Conservation (phyloP, 2,797 vertebrate species). For the Ctenopoma kingsleyae region DNA sequence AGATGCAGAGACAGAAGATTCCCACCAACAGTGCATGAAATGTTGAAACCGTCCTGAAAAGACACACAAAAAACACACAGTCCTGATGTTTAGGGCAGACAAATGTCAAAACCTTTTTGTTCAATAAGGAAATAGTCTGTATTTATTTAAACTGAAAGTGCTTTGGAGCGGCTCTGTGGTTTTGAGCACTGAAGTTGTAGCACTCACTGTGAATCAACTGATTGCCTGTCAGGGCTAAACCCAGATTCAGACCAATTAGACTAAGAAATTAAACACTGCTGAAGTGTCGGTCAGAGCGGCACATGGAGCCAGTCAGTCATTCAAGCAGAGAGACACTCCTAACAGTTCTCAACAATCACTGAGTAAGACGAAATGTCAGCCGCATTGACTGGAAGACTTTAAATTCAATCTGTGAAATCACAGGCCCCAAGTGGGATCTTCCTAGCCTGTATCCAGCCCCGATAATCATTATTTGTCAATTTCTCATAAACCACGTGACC, state of each 20-base stretch:
- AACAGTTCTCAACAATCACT: slow-evolving; percentile 46
- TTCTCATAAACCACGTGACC: slow-evolving; percentile 43
- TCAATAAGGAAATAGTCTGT: not conserved
- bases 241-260: slow-evolving; percentile 71
- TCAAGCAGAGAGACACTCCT: slow-evolving; percentile 45
- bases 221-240: slow-evolving; percentile 60
- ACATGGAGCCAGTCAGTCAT: slow-evolving; percentile 58
- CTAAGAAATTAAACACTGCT: slow-evolving; percentile 71
- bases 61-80: not conserved
- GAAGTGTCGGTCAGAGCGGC: slow-evolving; percentile 52
- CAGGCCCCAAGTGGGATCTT: slow-evolving; percentile 11
- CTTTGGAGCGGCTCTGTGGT: slow-evolving; percentile 22
- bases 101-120: slow-evolving; percentile 1
- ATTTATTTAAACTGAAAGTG: slow-evolving; percentile 30
- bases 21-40: slow-evolving; percentile 95
- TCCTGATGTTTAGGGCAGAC: not conserved
- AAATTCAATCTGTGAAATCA: slow-evolving; percentile 29
- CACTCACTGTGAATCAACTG: slow-evolving; percentile 47
- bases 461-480: slow-evolving; percentile 37
- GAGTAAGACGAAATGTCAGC: slow-evolving; percentile 46
- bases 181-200: slow-evolving; percentile 35
- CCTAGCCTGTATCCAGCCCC: slow-evolving; percentile 19
- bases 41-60: slow-evolving; percentile 93
- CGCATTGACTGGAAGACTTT: slow-evolving; percentile 16
- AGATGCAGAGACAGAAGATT: slow-evolving; percentile 91